A percentile compares a stretch with the other conserved stretches of the same genome.
Evolutionary conservation across 2,113 vertebrate species (phyloP).

Genomic region (Parotia lawesii): DNA sequence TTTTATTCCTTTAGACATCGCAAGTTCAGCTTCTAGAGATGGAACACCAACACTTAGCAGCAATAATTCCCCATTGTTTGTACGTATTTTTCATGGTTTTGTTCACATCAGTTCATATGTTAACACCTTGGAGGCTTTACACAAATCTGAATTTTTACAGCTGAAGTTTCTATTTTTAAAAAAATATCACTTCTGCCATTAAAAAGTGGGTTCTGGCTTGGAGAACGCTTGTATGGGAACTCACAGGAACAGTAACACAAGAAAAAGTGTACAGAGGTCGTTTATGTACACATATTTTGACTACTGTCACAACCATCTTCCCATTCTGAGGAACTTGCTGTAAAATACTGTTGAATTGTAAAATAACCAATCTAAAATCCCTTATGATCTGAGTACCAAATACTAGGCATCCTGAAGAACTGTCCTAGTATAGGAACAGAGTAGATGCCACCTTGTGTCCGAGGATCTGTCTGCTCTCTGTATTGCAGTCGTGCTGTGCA

Average conservation of each 20-base stretch:
- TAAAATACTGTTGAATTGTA: background rate
- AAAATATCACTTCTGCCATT: background rate
- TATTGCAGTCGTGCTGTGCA: rapidly evolving
- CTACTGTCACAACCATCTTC: background rate
- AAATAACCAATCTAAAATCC: background rate
- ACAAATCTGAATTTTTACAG: background rate
- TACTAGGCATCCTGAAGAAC: background rate
- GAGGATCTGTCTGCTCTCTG: background rate
- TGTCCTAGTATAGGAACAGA: background rate
- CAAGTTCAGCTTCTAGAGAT: constrained; percentile 75
- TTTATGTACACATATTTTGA: background rate
- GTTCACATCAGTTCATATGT: background rate
- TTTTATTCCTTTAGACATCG: constrained; percentile 70
- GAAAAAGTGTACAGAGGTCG: background rate
- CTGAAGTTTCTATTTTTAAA: background rate
- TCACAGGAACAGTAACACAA: background rate
- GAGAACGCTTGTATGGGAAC: background rate
- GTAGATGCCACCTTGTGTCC: background rate
- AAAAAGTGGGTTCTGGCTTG: background rate
- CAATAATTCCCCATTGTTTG: constrained; percentile 72
- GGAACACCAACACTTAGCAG: constrained; percentile 65
- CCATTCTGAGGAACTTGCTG: background rate
- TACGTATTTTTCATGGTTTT: constrained; percentile 64
- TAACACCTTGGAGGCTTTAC: background rate
- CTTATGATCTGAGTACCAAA: background rate